Evolutionary conservation across 2,797 vertebrate species (phyloP).

Genomic region (Trichosurus vulpecula): DNA sequence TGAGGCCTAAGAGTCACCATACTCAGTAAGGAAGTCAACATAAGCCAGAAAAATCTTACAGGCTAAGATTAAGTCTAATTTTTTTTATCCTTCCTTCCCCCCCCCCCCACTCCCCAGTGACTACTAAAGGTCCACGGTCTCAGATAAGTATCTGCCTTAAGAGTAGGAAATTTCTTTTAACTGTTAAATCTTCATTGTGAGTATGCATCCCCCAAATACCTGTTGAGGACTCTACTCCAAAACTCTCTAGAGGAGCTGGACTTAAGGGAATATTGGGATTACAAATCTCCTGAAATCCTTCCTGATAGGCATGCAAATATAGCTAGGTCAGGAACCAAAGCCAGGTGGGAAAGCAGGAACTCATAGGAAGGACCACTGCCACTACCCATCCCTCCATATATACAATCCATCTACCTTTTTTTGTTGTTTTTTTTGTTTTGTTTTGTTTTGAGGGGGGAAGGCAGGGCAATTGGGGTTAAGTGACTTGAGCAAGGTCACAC

Average conservation of each 20-base stretch:
- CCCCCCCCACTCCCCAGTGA: neutral
- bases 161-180: neutral
- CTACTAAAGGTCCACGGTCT: neutral
- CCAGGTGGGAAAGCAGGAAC: too few species aligned
- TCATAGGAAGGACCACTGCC: neutral
- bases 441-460: too few species aligned
- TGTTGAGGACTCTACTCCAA: neutral
- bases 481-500: too few species aligned
- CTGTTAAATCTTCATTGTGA: neutral
- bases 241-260: neutral
- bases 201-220: neutral
- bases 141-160: too few species aligned
- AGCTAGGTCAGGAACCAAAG: neutral
- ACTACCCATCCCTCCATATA: neutral
- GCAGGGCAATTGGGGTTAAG: too few species aligned
- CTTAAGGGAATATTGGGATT: neutral
- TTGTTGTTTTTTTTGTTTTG: too few species aligned
- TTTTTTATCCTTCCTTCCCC: neutral
- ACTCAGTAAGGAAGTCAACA: neutral
- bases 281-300: neutral
- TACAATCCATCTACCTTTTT: neutral
- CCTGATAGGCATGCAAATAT: neutral
- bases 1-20: neutral
- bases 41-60: neutral
- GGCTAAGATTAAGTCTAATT: neutral